Conservation (phyloP, 2,797 vertebrate species). For the Syngnathus rostellatus region DNA sequence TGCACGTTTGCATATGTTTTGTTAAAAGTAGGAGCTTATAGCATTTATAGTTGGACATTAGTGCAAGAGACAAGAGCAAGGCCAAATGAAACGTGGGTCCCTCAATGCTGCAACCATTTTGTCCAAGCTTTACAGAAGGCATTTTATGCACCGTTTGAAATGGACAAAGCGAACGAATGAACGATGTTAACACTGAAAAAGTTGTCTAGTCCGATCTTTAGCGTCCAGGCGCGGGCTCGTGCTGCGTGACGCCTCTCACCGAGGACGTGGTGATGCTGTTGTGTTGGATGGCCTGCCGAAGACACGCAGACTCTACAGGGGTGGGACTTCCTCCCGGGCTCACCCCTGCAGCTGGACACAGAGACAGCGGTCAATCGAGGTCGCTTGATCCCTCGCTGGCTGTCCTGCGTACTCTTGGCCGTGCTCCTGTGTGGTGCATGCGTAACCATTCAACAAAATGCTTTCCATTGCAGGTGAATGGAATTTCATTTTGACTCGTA, state of each 20-base stretch:
- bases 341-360: constrained; percentile 81
- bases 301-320: constrained; percentile 72
- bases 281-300: constrained; percentile 90
- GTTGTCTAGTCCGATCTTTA: constrained; percentile 60
- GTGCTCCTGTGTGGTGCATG: constrained; percentile 7
- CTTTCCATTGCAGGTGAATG: constrained; percentile 35
- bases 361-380: constrained; percentile 60
- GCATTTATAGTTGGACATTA: constrained; percentile 30
- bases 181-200: constrained; percentile 11
- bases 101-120: constrained; percentile 24
- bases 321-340: constrained; percentile 82
- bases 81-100: constrained; percentile 21
- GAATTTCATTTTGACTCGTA: constrained; percentile 26
- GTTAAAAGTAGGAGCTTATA: constrained; percentile 31
- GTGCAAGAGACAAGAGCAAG: constrained; percentile 43
- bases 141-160: constrained; percentile 2
- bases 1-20: constrained; percentile 28
- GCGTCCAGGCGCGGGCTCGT: constrained; percentile 67
- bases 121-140: constrained; percentile 24
- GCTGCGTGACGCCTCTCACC: constrained; percentile 66
- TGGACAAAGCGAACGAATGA: constrained; percentile 24
- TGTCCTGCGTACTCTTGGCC: constrained; percentile 8
- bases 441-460: constrained; percentile 34
- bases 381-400: constrained; percentile 11
- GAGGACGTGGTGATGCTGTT: constrained; percentile 94